These are phyloP conservation scores for Enteromius fasciolatus DNA, from an alignment of 2,797 vertebrate genomes.

Conservation along the genomic window DNA sequence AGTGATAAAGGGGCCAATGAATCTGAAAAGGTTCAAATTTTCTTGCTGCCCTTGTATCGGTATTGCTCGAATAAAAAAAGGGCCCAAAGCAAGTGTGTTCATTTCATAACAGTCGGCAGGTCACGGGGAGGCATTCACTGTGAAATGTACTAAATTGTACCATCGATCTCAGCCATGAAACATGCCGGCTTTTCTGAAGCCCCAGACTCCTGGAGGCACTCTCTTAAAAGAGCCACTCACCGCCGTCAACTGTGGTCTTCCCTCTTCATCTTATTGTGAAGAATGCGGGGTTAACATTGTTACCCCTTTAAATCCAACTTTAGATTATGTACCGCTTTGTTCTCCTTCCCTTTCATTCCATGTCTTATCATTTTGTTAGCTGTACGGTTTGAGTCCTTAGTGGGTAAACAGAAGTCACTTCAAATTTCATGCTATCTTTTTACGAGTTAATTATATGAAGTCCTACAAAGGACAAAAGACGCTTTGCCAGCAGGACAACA, in stretches of 20 bases:
- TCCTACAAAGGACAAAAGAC: constrained; percentile 64
- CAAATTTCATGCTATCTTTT: constrained; percentile 72
- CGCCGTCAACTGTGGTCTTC: constrained; percentile 24
- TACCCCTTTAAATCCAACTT: constrained; percentile 47
- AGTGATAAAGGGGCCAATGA: constrained; percentile 79
- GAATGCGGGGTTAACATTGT: constrained; percentile 37
- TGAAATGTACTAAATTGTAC: constrained; percentile 79
- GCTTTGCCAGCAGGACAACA: constrained; percentile 66
- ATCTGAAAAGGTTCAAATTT: constrained; percentile 81
- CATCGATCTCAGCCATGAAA: constrained; percentile 80
- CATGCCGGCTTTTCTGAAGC: constrained; percentile 74
- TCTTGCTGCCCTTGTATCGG: constrained; percentile 66
- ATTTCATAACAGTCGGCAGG: constrained; percentile 78
- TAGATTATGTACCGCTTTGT: constrained; percentile 31
- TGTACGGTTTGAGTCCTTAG: constrained; percentile 57
- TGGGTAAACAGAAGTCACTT: constrained; percentile 68
- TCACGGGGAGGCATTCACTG: constrained; percentile 80
- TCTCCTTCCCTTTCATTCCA: constrained; percentile 39
- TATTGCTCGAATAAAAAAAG: constrained; percentile 61
- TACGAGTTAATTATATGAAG: constrained; percentile 74
- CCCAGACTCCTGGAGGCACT: constrained; percentile 69
- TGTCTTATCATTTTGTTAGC: constrained; percentile 60
- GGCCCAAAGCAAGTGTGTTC: constrained; percentile 76
- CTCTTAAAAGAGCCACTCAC: constrained; percentile 47
- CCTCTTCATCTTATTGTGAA: constrained; percentile 30